Conservation (phyloP, 2,113 vertebrate species). For the Pomatorhinus ruficollis region DNA sequence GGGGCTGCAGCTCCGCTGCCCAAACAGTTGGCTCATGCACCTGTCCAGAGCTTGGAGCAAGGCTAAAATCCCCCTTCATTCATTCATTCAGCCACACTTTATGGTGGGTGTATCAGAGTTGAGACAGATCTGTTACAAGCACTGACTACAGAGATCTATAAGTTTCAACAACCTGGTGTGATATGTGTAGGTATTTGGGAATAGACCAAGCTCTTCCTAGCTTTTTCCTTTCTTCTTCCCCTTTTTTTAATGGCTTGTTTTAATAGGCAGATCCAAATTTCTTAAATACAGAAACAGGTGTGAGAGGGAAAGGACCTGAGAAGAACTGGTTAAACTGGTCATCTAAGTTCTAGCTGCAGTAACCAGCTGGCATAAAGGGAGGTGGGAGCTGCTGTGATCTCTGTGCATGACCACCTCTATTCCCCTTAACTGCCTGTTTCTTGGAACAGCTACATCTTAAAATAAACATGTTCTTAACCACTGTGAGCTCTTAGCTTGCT, state of each 20-base stretch:
- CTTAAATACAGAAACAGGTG: background rate
- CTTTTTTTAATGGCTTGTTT: background rate
- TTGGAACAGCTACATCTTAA: background rate
- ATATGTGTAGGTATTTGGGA: background rate
- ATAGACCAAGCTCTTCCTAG: background rate
- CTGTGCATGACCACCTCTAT: background rate
- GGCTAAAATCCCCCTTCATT: background rate
- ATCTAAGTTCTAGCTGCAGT: background rate
- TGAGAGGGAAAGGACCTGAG: background rate
- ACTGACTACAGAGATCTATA: rapidly evolving
- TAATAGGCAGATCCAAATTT: background rate
- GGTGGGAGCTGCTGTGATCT: background rate
- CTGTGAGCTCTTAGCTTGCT: background rate
- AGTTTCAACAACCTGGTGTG: rapidly evolving
- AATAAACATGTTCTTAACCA: background rate
- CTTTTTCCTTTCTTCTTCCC: background rate
- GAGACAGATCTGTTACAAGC: background rate
- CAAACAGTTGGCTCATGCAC: background rate
- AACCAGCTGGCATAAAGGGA: background rate
- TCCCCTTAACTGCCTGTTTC: background rate
- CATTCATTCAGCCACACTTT: background rate
- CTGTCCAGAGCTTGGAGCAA: background rate
- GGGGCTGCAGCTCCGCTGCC: background rate
- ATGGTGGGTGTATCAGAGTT: background rate
- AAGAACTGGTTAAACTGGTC: background rate